These are phyloP conservation scores for Pocillopora meandrina DNA, from an alignment of 92 coral and sea anemone genomes.

Conservation along the genomic window DNA sequence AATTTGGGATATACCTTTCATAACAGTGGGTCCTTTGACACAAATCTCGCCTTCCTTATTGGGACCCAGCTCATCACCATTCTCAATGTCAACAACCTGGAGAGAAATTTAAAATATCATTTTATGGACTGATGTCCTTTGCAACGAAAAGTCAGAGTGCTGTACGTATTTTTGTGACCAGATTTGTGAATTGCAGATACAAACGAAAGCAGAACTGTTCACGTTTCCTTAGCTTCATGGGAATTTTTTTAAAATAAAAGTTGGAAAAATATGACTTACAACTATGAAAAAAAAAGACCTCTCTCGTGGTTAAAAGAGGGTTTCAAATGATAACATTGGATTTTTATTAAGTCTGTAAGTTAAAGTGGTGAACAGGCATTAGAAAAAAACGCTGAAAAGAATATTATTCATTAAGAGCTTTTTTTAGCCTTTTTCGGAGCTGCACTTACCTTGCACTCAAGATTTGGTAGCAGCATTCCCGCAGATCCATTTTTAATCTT, in stretches of 20 bases:
- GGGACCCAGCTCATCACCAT: constrained; percentile 60
- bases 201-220: too few species aligned
- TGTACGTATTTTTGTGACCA: too few species aligned
- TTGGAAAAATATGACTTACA: too few species aligned
- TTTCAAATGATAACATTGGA: too few species aligned
- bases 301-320: too few species aligned
- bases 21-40: constrained; percentile 79
- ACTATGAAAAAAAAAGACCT: too few species aligned
- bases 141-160: neutral
- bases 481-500: constrained; percentile 56
- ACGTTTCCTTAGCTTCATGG: too few species aligned
- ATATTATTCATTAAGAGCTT: neutral
- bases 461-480: constrained; percentile 77
- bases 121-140: neutral
- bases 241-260: too few species aligned
- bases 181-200: too few species aligned
- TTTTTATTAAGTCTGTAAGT: too few species aligned
- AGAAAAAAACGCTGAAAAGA: too few species aligned
- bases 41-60: constrained; percentile 81
- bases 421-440: neutral
- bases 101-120: neutral
- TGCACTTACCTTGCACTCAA: constrained; percentile 77
- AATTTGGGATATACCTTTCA: constrained; percentile 64
- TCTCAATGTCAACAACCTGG: constrained; percentile 60
- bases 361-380: too few species aligned